Percentiles rank a stretch among this genome's conserved stretches.
Conservation (phyloP, 2,888 invertebrate genomes). For the Lepidocyrtinus sp. region DNA sequence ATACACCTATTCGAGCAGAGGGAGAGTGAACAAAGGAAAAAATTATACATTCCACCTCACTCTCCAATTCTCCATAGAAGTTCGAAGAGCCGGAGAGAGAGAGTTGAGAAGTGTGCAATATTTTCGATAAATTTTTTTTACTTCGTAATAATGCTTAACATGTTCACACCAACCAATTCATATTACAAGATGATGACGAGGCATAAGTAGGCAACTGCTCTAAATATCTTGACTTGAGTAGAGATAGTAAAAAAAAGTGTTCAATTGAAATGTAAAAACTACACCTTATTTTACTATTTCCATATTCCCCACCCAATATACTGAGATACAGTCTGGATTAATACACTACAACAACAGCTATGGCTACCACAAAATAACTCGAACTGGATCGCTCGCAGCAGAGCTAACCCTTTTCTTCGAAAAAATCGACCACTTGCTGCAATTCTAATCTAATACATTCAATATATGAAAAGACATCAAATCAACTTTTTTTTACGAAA, state of each 20-base stretch:
- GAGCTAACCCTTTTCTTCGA: neutral
- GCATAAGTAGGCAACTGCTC: neutral
- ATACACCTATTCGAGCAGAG: neutral
- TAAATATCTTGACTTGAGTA: neutral
- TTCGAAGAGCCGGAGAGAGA: too few relatives aligned
- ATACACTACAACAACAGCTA: too few relatives aligned
- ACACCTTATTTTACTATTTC: neutral
- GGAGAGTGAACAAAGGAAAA: neutral
- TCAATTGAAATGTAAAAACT: constrained; percentile 9
- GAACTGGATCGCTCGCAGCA: constrained; percentile 10
- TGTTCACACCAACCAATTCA: constrained; percentile 11
- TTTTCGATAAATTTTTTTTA: constrained; percentile 2
- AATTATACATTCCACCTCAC: too few relatives aligned
- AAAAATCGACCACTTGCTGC: neutral
- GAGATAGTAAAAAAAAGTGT: constrained; percentile 5
- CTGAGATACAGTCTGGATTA: neutral
- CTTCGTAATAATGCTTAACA: neutral
- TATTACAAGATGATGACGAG: constrained; percentile 2
- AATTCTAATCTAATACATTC: neutral
- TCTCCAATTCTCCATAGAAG: too few relatives aligned
- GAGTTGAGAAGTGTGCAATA: neutral
- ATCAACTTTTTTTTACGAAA: neutral
- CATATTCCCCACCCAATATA: too few relatives aligned
- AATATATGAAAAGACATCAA: neutral
- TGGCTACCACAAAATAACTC: too few relatives aligned